Conservation (phyloP, 2,888 invertebrate genomes). For the Stenichneumon culpator region DNA sequence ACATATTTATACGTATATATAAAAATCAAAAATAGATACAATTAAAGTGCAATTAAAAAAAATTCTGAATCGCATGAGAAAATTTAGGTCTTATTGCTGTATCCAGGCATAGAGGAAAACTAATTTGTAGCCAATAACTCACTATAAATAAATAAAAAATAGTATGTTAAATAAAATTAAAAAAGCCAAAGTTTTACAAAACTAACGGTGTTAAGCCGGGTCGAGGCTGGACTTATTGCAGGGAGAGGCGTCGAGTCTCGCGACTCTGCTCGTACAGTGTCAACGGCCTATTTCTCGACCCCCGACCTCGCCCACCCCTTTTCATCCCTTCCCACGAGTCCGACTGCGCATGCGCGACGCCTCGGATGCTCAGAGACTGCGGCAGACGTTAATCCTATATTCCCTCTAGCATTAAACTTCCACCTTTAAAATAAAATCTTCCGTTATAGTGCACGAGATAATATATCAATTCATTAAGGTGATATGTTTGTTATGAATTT, state of each 20-base stretch:
- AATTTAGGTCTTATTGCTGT: too few species aligned
- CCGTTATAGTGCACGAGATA: not conserved
- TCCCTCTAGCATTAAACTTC: not conserved
- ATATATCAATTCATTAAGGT: not conserved
- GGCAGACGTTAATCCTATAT: conserved; percentile 7
- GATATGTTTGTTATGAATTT: not conserved
- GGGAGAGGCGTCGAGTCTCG: conserved; percentile 5
- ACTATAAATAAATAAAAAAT: not conserved
- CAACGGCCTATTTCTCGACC: conserved; percentile 67
- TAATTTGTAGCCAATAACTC: too few species aligned
- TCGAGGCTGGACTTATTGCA: conserved; percentile 28
- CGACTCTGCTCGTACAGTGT: conserved; percentile 54
- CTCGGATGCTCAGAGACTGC: conserved; percentile 10
- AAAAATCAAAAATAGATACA: too few species aligned
- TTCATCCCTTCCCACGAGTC: conserved; percentile 43
- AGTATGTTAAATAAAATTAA: not conserved
- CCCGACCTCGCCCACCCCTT: conserved; percentile 48
- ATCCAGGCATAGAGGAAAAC: too few species aligned
- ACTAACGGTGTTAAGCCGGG: not conserved
- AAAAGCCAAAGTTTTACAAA: not conserved
- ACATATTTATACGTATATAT: not conserved
- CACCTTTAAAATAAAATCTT: conserved; percentile 3
- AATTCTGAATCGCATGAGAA: too few species aligned
- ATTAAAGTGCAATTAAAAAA: too few species aligned
- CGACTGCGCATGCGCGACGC: conserved; percentile 16